Conservation (phyloP, 2,113 vertebrate species). For the Xenus cinereus region DNA sequence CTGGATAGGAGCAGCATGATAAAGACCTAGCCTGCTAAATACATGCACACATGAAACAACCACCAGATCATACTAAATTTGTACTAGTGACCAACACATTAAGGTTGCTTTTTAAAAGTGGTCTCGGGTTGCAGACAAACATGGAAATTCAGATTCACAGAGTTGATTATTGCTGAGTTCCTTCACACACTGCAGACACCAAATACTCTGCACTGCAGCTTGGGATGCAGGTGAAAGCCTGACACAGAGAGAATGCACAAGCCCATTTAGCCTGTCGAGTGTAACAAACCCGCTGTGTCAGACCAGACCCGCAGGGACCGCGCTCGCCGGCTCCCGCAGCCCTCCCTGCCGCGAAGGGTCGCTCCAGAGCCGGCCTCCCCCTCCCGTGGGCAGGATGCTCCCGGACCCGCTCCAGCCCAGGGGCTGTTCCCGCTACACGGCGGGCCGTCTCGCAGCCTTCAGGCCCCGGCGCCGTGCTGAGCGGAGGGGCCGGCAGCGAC, state of each 20-base stretch:
- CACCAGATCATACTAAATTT: not conserved
- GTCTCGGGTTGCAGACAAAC: not conserved
- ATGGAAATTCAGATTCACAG: rapidly evolving
- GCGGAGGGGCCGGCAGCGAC: too few species aligned
- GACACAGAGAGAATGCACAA: rapidly evolving
- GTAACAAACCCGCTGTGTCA: rapidly evolving
- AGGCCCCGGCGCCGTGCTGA: not conserved
- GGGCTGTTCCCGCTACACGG: not conserved
- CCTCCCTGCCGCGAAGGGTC: not conserved
- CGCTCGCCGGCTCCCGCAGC: rapidly evolving
- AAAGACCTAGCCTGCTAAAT: not conserved
- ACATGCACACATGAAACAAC: rapidly evolving
- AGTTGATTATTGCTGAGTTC: rapidly evolving
- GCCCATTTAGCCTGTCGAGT: rapidly evolving
- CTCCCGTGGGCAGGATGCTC: not conserved
- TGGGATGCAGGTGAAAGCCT: not conserved
- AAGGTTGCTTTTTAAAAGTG: rapidly evolving
- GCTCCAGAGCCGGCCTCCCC: not conserved
- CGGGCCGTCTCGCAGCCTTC: not conserved
- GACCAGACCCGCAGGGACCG: not conserved
- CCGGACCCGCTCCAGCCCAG: not conserved
- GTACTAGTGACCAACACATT: rapidly evolving
- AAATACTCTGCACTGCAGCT: not conserved
- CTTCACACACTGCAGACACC: rapidly evolving
- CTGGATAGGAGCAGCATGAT: rapidly evolving